Evolutionary conservation across 2,797 vertebrate genomes (phyloP).

Genomic region (Karalla daura): DNA sequence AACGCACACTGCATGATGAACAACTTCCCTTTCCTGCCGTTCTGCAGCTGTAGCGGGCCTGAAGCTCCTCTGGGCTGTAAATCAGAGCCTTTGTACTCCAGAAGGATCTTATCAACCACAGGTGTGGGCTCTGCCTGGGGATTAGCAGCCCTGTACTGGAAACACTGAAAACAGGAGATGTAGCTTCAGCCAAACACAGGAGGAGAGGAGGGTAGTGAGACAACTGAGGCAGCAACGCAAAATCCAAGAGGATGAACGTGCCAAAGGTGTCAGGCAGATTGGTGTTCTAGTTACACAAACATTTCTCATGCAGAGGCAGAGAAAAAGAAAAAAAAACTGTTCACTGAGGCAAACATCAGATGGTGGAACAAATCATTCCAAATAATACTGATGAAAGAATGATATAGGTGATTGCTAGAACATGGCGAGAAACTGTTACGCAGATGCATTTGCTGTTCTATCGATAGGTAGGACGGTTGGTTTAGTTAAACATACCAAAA

Average conservation of each 20-base stretch:
- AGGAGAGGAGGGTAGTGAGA: slow-evolving; percentile 39
- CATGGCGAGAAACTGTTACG: no score
- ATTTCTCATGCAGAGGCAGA: no score
- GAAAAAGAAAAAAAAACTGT: not conserved
- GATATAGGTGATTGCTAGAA: not conserved
- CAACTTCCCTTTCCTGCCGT: slow-evolving; percentile 98
- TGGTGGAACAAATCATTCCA: not conserved
- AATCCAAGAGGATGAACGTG: slow-evolving; percentile 13
- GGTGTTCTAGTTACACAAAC: slow-evolving; percentile 27
- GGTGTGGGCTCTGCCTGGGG: slow-evolving; percentile 90
- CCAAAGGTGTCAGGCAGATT: slow-evolving; percentile 31
- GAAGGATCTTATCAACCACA: slow-evolving; percentile 97
- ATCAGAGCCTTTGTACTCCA: slow-evolving; percentile 96
- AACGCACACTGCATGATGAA: slow-evolving; percentile 93
- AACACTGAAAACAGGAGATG: slow-evolving; percentile 87
- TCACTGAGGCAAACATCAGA: slow-evolving; percentile 1
- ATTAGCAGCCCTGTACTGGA: slow-evolving; percentile 88
- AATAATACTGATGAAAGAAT: no score
- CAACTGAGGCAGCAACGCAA: slow-evolving; percentile 11
- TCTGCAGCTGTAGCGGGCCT: slow-evolving; percentile 91
- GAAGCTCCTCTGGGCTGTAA: slow-evolving; percentile 90
- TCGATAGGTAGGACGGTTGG: no score
- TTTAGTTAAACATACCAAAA: no score
- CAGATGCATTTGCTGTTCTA: no score
- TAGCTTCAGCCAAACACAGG: slow-evolving; percentile 44